Evolutionary conservation across 2,113 vertebrate species (phyloP).

Genomic region (Mungos mungo): DNA sequence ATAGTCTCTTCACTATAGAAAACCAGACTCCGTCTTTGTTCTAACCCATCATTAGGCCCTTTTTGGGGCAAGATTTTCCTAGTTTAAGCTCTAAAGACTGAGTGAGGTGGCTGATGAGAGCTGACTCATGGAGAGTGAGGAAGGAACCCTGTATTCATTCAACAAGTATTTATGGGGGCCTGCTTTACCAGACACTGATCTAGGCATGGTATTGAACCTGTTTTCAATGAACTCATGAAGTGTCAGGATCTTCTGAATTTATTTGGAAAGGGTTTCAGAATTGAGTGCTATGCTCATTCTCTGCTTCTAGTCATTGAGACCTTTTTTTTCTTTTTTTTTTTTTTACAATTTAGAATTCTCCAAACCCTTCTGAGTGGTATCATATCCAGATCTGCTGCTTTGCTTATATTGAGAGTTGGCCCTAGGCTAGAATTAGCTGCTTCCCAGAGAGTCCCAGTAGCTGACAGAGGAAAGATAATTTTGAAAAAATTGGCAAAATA

Average conservation of each 20-base stretch:
- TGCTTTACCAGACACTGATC: neutral
- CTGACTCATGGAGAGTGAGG: neutral
- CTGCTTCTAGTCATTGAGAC: neutral
- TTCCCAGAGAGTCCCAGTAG: neutral
- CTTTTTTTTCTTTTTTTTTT: neutral
- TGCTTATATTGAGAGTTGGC: neutral
- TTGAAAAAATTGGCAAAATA: neutral
- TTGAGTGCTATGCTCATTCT: neutral
- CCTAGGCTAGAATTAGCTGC: neutral
- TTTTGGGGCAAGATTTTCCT: neutral
- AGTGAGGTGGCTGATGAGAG: neutral
- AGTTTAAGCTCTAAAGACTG: neutral
- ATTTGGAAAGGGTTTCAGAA: neutral
- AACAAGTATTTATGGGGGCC: neutral
- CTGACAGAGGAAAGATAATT: slow-evolving; percentile 13
- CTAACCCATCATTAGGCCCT: neutral
- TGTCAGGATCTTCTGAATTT: neutral
- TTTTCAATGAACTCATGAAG: neutral
- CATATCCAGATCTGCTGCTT: neutral
- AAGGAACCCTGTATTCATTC: neutral
- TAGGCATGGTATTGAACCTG: neutral
- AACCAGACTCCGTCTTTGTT: neutral
- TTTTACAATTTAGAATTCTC: slow-evolving; percentile 17
- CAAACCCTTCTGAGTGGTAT: neutral
- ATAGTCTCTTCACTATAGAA: neutral